A percentile compares a stretch with the other conserved stretches of the same genome.
These are phyloP conservation scores for Rhabdomys pumilio DNA, from an alignment of 2,797 vertebrate genomes.

Conservation along the genomic window DNA sequence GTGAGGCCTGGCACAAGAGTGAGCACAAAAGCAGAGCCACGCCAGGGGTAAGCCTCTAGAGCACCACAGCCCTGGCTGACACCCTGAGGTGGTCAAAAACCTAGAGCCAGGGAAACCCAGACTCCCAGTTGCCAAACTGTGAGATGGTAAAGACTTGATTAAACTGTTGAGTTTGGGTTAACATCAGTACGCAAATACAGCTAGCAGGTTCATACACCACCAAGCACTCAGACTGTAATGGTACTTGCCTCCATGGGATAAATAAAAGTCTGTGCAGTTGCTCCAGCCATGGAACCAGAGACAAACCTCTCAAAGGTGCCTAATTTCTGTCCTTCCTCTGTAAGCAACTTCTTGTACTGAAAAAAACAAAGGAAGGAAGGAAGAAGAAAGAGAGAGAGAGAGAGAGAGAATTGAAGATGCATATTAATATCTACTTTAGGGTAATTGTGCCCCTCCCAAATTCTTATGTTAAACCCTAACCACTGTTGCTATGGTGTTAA, in stretches of 20 bases:
- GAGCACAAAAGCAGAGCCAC: background rate
- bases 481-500: background rate
- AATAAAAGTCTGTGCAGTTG: conserved; percentile 96
- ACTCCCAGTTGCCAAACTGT: background rate
- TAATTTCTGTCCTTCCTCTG: conserved; percentile 93
- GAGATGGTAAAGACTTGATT: background rate
- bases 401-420: conserved; percentile 58
- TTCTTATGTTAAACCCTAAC: background rate
- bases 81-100: background rate
- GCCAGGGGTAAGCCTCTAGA: background rate
- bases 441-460: background rate
- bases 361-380: background rate
- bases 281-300: conserved; percentile 96
- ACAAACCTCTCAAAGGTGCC: conserved; percentile 94
- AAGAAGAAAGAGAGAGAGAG: background rate
- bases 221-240: background rate
- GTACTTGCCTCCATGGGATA: conserved; percentile 97
- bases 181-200: background rate
- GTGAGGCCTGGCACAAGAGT: background rate
- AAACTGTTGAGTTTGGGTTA: background rate
- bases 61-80: background rate
- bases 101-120: background rate
- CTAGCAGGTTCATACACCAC: background rate
- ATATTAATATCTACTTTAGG: background rate
- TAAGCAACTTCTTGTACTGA: conserved; percentile 96